Evolutionary conservation across 1,140 invertebrate genomes (phyloP).

Genomic region (Phocides pigmalion): DNA sequence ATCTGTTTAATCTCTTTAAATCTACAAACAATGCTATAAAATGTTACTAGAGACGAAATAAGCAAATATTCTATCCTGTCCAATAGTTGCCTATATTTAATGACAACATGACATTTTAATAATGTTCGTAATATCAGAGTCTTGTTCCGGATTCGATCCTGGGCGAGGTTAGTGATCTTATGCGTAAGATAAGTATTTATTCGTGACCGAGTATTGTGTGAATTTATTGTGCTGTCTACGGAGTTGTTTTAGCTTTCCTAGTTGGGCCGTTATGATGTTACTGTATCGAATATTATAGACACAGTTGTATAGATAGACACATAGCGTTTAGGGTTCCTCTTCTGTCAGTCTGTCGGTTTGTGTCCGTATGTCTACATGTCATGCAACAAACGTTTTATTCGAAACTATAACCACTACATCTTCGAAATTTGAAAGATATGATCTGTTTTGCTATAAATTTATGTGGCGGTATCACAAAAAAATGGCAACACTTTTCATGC

Average conservation of each 20-base stretch:
- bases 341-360: too few species aligned
- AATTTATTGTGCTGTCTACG: conserved; percentile 30
- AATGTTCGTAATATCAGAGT: conserved; percentile 26
- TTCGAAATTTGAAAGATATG: too few species aligned
- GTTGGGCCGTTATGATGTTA: conserved; percentile 8
- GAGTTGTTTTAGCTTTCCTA: conserved; percentile 4
- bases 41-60: neutral
- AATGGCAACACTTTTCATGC: too few species aligned
- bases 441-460: too few species aligned
- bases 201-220: conserved; percentile 27
- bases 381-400: too few species aligned
- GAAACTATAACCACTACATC: too few species aligned
- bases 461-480: too few species aligned
- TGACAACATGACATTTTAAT: conserved; percentile 29
- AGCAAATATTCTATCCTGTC: conserved; percentile 15
- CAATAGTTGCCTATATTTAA: conserved; percentile 8
- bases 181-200: conserved; percentile 35
- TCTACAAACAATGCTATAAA: neutral
- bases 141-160: conserved; percentile 28
- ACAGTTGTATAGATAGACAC: neutral
- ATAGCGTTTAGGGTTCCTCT: too few species aligned
- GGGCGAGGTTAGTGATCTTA: conserved; percentile 25
- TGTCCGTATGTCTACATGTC: too few species aligned
- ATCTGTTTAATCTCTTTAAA: neutral
- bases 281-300: neutral